Evolutionary conservation across 2,888 invertebrate species (phyloP).

Genomic region (Drosophila borborema): DNA sequence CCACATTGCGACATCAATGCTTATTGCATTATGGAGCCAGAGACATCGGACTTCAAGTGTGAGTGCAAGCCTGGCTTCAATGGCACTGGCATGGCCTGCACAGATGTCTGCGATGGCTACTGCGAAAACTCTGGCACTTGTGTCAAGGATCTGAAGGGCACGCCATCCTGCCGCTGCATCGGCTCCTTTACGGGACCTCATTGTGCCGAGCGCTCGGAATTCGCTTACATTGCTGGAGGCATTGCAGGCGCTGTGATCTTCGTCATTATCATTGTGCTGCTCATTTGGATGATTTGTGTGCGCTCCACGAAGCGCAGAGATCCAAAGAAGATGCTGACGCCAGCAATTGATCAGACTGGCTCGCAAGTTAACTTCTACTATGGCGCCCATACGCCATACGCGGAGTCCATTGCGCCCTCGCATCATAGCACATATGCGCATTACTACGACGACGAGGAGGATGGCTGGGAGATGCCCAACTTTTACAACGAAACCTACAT

Average conservation of each 20-base stretch:
- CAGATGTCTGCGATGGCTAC: conserved; percentile 93
- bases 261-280: conserved; percentile 95
- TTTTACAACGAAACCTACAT: conserved; percentile 98
- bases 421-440: conserved; percentile 98
- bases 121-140: conserved; percentile 97
- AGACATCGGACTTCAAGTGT: conserved; percentile 94
- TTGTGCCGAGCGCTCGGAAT: conserved; percentile 96
- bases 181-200: conserved; percentile 96
- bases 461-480: conserved; percentile 99
- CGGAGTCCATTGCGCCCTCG: conserved; percentile 97
- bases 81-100: conserved; percentile 92
- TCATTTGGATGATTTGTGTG: conserved; percentile 99
- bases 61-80: conserved; percentile 97
- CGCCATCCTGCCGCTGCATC: conserved; percentile 94
- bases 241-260: conserved; percentile 97
- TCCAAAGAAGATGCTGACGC: conserved; percentile 95
- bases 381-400: conserved; percentile 97
- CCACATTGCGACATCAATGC: conserved; percentile 95
- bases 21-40: conserved; percentile 92
- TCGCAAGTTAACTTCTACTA: conserved; percentile 98
- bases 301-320: conserved; percentile 94
- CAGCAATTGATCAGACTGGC: conserved; percentile 95
- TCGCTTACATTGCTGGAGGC: conserved; percentile 97
- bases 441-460: conserved; percentile 97
- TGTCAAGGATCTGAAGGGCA: conserved; percentile 92